phyloP scores from a whole-genome alignment of 2,113 vertebrate species.

The Pica pica region DNA sequence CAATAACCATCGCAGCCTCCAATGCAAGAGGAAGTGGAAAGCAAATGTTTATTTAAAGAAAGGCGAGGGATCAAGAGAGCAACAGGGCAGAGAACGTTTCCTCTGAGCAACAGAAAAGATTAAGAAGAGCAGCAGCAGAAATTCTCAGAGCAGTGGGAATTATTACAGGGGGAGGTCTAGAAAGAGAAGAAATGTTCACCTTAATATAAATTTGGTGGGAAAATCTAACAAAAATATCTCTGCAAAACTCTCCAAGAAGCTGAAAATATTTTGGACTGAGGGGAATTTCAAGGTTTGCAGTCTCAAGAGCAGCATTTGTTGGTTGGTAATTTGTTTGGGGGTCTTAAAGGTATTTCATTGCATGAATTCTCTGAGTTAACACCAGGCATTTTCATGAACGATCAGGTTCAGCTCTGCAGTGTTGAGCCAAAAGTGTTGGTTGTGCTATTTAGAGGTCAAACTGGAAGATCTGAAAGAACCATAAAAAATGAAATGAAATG shows the following conservation, averaged over 20 bases:
- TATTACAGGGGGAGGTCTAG: not conserved
- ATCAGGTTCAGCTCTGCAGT: not conserved
- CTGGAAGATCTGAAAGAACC: not conserved
- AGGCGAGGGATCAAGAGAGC: not conserved
- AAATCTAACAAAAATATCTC: not conserved
- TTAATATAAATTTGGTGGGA: not conserved
- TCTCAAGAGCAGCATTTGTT: not conserved
- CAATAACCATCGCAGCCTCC: not conserved
- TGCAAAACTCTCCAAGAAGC: not conserved
- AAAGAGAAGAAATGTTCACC: not conserved
- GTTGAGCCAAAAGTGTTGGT: not conserved
- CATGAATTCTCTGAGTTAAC: not conserved
- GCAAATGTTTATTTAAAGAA: not conserved
- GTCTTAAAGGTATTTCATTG: not conserved
- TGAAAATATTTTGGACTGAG: not conserved
- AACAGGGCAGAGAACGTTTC: not conserved
- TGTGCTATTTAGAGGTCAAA: not conserved
- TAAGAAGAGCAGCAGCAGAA: not conserved
- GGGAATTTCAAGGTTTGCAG: not conserved
- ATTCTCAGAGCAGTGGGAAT: not conserved
- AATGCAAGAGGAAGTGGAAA: not conserved
- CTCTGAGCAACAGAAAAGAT: not conserved
- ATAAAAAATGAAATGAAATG: not conserved
- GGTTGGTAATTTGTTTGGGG: not conserved
- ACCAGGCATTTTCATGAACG: rapidly evolving